A percentile compares a stretch with the other conserved stretches of the same genome.
phyloP scores from a whole-genome alignment of 1,140 invertebrate genomes.

The Drosophila equinoxialis region DNA sequence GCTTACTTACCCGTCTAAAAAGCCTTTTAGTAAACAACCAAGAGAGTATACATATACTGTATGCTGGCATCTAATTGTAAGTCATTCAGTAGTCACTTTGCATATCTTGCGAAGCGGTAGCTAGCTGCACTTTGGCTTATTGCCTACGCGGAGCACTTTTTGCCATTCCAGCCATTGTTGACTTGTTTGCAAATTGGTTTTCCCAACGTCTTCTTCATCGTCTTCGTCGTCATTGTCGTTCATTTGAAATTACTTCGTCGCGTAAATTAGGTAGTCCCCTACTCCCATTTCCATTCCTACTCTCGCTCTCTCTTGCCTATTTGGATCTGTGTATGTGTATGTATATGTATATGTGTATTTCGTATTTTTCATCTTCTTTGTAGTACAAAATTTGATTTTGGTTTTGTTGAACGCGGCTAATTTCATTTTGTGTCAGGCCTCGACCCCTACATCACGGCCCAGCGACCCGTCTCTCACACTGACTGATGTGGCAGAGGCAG shows the following conservation, averaged over 20 bases:
- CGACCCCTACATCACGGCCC: conserved; percentile 31
- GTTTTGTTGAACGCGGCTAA: conserved; percentile 76
- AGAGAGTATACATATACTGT: neutral
- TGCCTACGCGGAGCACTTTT: conserved; percentile 53
- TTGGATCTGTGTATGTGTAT: conserved; percentile 34
- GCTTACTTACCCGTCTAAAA: conserved; percentile 22
- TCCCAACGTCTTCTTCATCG: conserved; percentile 48
- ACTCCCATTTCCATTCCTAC: neutral
- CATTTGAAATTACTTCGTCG: conserved; percentile 72
- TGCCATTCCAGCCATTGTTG: conserved; percentile 64
- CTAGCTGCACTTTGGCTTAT: conserved; percentile 68
- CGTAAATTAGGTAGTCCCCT: conserved; percentile 65
- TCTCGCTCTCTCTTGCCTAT: neutral
- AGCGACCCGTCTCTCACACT: conserved; percentile 48
- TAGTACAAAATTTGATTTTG: conserved; percentile 77
- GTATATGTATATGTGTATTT: conserved; percentile 28
- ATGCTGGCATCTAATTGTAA: conserved; percentile 14
- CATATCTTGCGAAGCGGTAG: conserved; percentile 1
- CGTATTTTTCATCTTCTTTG: conserved; percentile 69
- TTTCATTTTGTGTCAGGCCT: conserved; percentile 66
- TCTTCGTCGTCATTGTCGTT: conserved; percentile 36
- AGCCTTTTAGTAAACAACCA: conserved; percentile 44
- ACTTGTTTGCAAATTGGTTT: conserved; percentile 81
- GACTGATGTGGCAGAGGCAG: conserved; percentile 67
- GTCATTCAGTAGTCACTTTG: conserved; percentile 8